Evolutionary conservation across 2,113 vertebrate species (phyloP).

Genomic region (Agapornis roseicollis): DNA sequence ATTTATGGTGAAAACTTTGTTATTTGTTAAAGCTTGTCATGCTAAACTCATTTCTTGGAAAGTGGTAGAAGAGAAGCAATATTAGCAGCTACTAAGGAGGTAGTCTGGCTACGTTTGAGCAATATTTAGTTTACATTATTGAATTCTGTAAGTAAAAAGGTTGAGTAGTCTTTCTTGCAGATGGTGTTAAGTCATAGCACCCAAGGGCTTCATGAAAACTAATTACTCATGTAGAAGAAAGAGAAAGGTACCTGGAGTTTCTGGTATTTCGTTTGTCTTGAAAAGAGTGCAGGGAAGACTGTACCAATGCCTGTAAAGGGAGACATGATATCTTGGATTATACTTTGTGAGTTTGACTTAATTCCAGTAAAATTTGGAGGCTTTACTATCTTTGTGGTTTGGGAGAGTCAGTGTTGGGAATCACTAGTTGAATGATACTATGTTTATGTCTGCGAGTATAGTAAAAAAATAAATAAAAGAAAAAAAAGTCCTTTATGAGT

Average conservation of each 20-base stretch:
- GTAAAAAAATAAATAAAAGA: neutral
- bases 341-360: neutral
- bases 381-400: neutral
- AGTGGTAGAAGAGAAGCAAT: neutral
- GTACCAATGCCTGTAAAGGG: neutral
- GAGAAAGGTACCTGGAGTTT: neutral
- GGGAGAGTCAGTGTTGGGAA: neutral
- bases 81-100: neutral
- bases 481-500: neutral
- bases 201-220: neutral
- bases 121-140: neutral
- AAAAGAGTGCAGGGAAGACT: neutral
- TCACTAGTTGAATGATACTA: neutral
- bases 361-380: neutral
- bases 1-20: neutral
- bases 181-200: neutral
- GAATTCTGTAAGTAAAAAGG: neutral
- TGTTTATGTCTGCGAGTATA: neutral
- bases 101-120: neutral
- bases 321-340: neutral
- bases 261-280: neutral
- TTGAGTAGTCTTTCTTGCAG: neutral
- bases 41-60: neutral
- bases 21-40: neutral
- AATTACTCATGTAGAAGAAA: neutral